These are phyloP conservation scores for Orchestia grillus DNA, from an alignment of 1,140 invertebrate species.

Conservation along the genomic window DNA sequence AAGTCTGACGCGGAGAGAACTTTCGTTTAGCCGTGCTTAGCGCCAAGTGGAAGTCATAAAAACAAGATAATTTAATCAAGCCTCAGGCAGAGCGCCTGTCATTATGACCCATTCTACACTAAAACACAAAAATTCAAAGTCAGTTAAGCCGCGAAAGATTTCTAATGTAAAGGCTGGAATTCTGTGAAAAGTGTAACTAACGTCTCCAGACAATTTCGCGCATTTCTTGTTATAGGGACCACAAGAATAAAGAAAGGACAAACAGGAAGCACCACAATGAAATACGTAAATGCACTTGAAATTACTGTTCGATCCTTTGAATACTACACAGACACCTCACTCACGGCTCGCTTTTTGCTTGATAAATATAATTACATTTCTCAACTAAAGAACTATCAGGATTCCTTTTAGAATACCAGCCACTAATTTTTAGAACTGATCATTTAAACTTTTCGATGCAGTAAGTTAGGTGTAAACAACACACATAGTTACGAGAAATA, in stretches of 20 bases:
- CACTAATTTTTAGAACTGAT: too few species aligned
- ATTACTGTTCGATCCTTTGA: too few species aligned
- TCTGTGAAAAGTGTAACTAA: background rate
- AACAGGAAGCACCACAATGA: background rate
- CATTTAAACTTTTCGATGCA: too few species aligned
- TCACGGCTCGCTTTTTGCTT: too few species aligned
- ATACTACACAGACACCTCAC: too few species aligned
- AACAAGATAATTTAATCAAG: background rate
- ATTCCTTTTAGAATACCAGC: too few species aligned
- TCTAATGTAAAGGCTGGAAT: background rate
- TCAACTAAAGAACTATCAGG: too few species aligned
- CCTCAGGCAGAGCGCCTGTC: background rate
- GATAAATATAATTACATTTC: too few species aligned
- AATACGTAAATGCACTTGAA: too few species aligned
- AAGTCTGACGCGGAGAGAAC: background rate
- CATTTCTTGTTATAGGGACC: background rate
- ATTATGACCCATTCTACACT: background rate
- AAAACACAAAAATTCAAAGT: background rate
- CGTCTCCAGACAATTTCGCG: background rate
- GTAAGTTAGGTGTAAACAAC: too few species aligned
- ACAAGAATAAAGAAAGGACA: background rate
- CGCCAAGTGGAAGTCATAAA: background rate
- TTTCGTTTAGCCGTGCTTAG: background rate
- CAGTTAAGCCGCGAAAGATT: background rate
- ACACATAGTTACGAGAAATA: too few species aligned